Evolutionary conservation across 30 jellyfish, hydroid and myxozoan species (phyloP).

Genomic region (Aurelia aurita complex sp. Pacific): DNA sequence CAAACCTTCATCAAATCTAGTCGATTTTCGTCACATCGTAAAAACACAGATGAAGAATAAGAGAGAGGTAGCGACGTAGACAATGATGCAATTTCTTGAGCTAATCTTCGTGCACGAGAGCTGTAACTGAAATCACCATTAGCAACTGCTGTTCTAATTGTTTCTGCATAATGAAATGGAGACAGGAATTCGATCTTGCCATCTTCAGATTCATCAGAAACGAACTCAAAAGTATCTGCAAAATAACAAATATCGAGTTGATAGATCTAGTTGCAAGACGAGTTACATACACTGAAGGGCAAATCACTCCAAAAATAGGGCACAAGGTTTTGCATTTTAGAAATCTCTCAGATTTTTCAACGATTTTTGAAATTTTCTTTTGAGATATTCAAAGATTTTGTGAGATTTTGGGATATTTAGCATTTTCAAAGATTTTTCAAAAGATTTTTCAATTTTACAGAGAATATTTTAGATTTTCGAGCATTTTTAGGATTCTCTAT

Average conservation of each 20-base stretch:
- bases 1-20: constrained; percentile 96
- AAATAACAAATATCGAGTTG: neutral
- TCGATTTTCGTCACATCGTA: constrained; percentile 93
- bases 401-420: no score
- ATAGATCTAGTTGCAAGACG: no score
- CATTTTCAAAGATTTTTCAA: no score
- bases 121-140: constrained; percentile 67
- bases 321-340: no score
- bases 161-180: constrained; percentile 83
- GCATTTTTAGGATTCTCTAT: no score
- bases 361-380: no score
- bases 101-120: constrained; percentile 89
- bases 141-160: constrained; percentile 68
- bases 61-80: constrained; percentile 95
- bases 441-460: no score
- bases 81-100: constrained; percentile 97
- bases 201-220: constrained; percentile 82
- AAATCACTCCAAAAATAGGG: no score
- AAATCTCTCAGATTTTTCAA: no score
- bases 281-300: no score
- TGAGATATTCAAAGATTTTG: no score
- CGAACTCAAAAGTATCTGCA: constrained; percentile 88
- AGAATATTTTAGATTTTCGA: no score
- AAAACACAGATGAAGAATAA: constrained; percentile 84
- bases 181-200: constrained; percentile 84